A percentile compares a stretch with the other conserved stretches of the same genome.
Conservation (phyloP, 2,113 vertebrate species). For the Laticauda colubrina region DNA sequence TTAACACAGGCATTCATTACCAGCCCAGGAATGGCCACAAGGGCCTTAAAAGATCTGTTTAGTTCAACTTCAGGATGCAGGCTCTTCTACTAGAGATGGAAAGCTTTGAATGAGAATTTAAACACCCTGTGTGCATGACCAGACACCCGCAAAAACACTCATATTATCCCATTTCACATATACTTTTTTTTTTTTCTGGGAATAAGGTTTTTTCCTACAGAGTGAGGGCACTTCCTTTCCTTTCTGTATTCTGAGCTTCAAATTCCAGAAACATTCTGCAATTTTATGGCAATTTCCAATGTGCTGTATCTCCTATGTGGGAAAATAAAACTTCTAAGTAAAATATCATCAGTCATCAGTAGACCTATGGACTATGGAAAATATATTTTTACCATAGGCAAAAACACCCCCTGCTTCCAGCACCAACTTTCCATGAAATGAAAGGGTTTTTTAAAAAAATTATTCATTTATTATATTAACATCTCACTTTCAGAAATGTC, state of each 20-base stretch:
- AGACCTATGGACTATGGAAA: neutral
- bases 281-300: neutral
- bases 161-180: neutral
- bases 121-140: neutral
- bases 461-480: neutral
- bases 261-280: conserved; percentile 42
- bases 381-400: neutral
- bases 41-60: conserved; percentile 49
- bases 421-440: neutral
- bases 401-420: neutral
- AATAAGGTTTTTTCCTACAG: conserved; percentile 33
- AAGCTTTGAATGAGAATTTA: neutral
- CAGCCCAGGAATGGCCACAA: conserved; percentile 57
- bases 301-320: neutral
- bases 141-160: neutral
- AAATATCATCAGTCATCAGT: neutral
- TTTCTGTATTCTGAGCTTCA: conserved; percentile 46
- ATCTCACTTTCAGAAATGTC: neutral
- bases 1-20: conserved; percentile 65
- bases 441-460: neutral
- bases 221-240: neutral
- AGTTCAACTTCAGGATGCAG: conserved; percentile 38
- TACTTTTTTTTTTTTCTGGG: conserved; percentile 33
- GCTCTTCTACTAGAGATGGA: neutral
- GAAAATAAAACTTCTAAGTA: neutral